Conservation (phyloP, 2,113 vertebrate genomes). For the Lophius piscatorius region DNA sequence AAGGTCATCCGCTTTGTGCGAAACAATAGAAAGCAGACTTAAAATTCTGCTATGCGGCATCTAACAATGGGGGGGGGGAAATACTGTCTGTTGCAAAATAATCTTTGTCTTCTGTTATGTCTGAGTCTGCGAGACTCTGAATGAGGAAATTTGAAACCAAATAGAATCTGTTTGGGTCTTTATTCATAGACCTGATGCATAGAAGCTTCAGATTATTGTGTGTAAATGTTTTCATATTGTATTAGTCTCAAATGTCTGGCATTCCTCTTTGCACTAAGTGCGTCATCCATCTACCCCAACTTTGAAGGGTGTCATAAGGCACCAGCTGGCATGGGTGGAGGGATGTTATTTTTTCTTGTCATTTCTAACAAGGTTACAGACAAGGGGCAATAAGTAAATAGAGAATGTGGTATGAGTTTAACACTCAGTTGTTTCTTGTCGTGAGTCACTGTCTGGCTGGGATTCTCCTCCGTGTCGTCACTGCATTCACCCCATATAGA, state of each 20-base stretch:
- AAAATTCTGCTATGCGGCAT: conserved; percentile 24
- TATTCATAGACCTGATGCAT: neutral
- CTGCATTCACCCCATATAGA: conserved; percentile 2
- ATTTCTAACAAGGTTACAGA: conserved; percentile 25
- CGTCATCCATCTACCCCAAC: conserved; percentile 55
- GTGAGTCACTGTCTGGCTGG: conserved; percentile 68
- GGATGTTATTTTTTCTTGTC: conserved; percentile 31
- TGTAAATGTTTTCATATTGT: conserved; percentile 21
- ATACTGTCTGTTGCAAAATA: conserved; percentile 16
- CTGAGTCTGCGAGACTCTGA: neutral
- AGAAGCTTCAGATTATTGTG: neutral
- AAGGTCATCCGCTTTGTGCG: neutral
- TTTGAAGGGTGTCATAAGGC: conserved; percentile 48
- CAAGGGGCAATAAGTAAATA: conserved; percentile 34
- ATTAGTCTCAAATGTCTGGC: conserved; percentile 49
- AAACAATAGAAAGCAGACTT: conserved; percentile 16
- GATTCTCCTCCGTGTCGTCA: conserved; percentile 8
- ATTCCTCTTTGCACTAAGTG: conserved; percentile 60
- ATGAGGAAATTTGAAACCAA: conserved; percentile 13
- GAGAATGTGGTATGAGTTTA: conserved; percentile 36
- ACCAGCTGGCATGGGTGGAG: conserved; percentile 26
- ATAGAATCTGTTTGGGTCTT: conserved; percentile 1
- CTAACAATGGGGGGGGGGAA: conserved; percentile 25
- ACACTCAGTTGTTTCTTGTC: conserved; percentile 18
- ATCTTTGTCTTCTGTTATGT: too few relatives aligned